These are phyloP conservation scores for Sclerodermus sp. DNA, from an alignment of 2,888 invertebrate genomes.

Conservation along the genomic window DNA sequence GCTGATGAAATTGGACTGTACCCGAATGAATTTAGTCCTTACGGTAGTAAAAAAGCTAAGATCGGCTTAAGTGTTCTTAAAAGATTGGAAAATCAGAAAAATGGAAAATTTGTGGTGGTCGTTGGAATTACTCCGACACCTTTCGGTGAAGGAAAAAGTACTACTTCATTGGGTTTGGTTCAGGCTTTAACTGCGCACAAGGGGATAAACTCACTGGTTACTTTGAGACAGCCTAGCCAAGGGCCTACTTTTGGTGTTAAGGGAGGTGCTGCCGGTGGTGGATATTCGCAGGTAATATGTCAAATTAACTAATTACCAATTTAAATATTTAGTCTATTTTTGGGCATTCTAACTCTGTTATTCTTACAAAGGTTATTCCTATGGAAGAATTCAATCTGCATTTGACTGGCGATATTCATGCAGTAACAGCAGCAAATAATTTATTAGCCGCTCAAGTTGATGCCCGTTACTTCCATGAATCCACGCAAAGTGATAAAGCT, in stretches of 20 bases:
- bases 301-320: not conserved
- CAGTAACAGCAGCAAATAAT: constrained; percentile 97
- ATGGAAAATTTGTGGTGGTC: constrained; percentile 93
- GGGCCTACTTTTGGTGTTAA: constrained; percentile 99
- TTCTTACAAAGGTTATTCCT: constrained; percentile 75
- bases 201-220: constrained; percentile 86
- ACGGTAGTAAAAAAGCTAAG: constrained; percentile 95
- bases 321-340: not conserved
- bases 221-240: constrained; percentile 95
- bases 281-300: constrained; percentile 79
- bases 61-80: constrained; percentile 79
- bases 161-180: constrained; percentile 87
- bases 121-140: constrained; percentile 98
- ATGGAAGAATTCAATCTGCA: constrained; percentile 99
- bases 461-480: constrained; percentile 94
- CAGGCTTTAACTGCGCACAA: constrained; percentile 90
- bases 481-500: constrained; percentile 84
- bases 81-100: constrained; percentile 67
- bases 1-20: constrained; percentile 84
- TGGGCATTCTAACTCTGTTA: not conserved
- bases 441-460: constrained; percentile 97
- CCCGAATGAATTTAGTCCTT: constrained; percentile 81
- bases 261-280: constrained; percentile 98
- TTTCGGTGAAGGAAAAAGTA: constrained; percentile 98
- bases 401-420: constrained; percentile 97